Percentiles rank a stretch among this genome's conserved stretches.
These are phyloP conservation scores for Dreissena polymorpha DNA, from an alignment of 1,140 invertebrate species.

Conservation along the genomic window DNA sequence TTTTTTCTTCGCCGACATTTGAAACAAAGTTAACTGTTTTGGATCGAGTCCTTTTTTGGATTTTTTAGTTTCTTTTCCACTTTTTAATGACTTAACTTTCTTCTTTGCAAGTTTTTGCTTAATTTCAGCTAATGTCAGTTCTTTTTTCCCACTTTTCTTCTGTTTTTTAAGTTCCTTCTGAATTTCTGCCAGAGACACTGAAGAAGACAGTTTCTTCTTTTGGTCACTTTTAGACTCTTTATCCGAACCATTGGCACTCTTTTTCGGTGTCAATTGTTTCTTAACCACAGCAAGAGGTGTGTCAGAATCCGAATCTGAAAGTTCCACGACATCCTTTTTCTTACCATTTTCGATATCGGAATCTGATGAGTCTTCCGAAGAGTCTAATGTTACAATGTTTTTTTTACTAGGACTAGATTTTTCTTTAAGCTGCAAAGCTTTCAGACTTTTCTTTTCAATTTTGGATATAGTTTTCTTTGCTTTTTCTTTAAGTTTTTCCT, in stretches of 20 bases:
- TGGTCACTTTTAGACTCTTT: constrained; percentile 36
- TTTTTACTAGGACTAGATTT: constrained; percentile 19
- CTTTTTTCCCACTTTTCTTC: constrained; percentile 55
- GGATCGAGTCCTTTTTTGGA: constrained; percentile 63
- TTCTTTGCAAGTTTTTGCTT: constrained; percentile 59
- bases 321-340: background rate
- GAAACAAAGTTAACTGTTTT: constrained; percentile 78
- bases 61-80: constrained; percentile 47
- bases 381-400: constrained; percentile 27
- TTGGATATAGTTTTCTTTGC: constrained; percentile 60
- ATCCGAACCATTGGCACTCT: constrained; percentile 17
- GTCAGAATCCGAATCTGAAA: constrained; percentile 47
- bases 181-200: constrained; percentile 39
- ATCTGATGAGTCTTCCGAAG: constrained; percentile 42
- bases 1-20: constrained; percentile 74
- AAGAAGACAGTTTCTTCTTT: constrained; percentile 45
- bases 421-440: constrained; percentile 32
- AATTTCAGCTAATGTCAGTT: constrained; percentile 48
- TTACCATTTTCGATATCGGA: background rate
- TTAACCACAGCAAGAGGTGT: constrained; percentile 39
- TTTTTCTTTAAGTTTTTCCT: constrained; percentile 54
- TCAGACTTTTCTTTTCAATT: constrained; percentile 38
- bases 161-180: constrained; percentile 53
- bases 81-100: constrained; percentile 52
- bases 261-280: constrained; percentile 37